These are phyloP conservation scores for Orthosia gothica DNA, from an alignment of 2,888 invertebrate genomes.

Conservation along the genomic window DNA sequence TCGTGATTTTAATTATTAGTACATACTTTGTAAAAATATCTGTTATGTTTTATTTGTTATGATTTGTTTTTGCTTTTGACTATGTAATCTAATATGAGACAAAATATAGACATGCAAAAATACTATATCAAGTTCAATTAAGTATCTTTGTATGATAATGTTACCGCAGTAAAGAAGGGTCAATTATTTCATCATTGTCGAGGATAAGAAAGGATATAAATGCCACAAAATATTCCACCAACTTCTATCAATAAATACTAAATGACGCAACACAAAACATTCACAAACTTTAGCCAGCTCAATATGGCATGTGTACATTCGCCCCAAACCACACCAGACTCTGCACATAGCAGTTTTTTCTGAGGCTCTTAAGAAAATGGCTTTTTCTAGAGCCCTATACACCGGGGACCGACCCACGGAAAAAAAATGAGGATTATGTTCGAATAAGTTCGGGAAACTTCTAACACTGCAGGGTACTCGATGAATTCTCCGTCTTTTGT, in stretches of 20 bases:
- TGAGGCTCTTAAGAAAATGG: constrained; percentile 68
- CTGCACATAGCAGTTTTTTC: constrained; percentile 57
- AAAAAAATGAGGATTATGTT: constrained; percentile 66
- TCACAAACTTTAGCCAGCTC: constrained; percentile 25
- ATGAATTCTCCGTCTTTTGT: constrained; percentile 61
- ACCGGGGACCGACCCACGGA: constrained; percentile 63
- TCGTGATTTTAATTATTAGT: neutral
- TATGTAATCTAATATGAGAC: too few relatives aligned
- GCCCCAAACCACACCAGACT: constrained; percentile 32
- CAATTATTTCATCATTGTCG: constrained; percentile 13
- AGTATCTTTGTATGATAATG: neutral
- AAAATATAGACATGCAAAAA: neutral
- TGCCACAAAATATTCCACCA: neutral
- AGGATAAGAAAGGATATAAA: constrained; percentile 19
- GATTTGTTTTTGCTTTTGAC: neutral
- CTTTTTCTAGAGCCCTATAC: constrained; percentile 66
- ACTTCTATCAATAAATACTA: constrained; percentile 34
- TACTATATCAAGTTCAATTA: neutral
- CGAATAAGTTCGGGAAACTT: constrained; percentile 61
- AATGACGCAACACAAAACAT: constrained; percentile 34
- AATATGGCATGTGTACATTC: constrained; percentile 30
- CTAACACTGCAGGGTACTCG: constrained; percentile 45
- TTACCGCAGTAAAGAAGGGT: neutral
- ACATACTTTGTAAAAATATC: neutral
- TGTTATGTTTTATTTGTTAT: neutral